A percentile compares a stretch with the other conserved stretches of the same genome.
phyloP scores from a whole-genome alignment of 1,140 invertebrate species.

The Drosophila carrolli region DNA sequence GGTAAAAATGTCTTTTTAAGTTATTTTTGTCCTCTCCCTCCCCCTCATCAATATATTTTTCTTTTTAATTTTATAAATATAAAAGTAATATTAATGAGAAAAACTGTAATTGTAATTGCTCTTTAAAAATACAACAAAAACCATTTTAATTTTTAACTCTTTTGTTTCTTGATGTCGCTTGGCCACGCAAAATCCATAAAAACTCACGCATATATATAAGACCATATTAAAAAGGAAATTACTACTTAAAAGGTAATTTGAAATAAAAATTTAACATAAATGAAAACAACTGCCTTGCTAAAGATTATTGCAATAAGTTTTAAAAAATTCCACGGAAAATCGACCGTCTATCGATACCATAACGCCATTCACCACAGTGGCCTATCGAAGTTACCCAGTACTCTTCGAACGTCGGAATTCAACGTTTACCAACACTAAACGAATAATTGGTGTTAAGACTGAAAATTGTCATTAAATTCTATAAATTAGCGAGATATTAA shows the following conservation, averaged over 20 bases:
- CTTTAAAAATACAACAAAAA: constrained; percentile 76
- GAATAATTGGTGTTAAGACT: constrained; percentile 32
- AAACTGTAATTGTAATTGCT: constrained; percentile 80
- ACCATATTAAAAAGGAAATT: constrained; percentile 68
- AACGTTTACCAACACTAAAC: constrained; percentile 11
- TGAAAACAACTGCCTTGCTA: constrained; percentile 14
- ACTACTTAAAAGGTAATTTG: constrained; percentile 75
- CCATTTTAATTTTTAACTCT: constrained; percentile 63
- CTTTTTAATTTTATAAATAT: constrained; percentile 83
- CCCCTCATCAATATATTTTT: constrained; percentile 79
- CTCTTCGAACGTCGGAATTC: not conserved
- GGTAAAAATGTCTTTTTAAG: constrained; percentile 79
- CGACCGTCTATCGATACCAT: constrained; percentile 8
- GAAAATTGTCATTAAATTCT: constrained; percentile 33
- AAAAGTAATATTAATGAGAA: constrained; percentile 82
- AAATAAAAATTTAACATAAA: constrained; percentile 69
- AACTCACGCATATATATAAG: constrained; percentile 57
- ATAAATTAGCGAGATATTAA: constrained; percentile 41
- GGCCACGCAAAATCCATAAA: constrained; percentile 51
- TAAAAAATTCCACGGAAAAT: not conserved
- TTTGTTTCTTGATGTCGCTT: constrained; percentile 72
- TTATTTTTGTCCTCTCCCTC: constrained; percentile 67
- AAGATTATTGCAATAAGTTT: constrained; percentile 21
- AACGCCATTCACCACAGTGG: not conserved
- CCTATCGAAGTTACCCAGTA: constrained; percentile 12